Base-by-base conservation (phyloP, 1,140 invertebrate genomes). In the Diorhabda elongata region DNA sequence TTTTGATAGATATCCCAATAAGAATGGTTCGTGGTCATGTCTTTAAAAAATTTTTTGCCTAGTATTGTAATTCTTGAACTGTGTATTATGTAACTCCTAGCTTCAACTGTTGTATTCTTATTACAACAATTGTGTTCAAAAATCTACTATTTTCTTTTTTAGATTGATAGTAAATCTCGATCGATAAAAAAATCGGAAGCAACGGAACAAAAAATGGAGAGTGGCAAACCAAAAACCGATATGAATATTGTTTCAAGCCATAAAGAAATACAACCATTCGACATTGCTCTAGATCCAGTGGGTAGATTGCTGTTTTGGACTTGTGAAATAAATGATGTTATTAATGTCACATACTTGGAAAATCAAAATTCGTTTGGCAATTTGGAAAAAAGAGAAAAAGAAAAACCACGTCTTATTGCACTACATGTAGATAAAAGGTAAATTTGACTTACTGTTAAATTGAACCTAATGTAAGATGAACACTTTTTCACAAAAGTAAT, bases 281-380 rank as follows among this genome's bases (percentile, higher is more conserved):
- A 97, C 80, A 85, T 97, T 69, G 94, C 92, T 0, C 82, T 98
- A 4, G 95, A 98, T 80, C 87, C 93, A 1, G 85, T 93, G 43
- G 90, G 93, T 1, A 83, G 93, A 42, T 80, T 93, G 1, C 78
- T 98, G 0, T 97, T 94, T 82, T 97, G 94, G 94, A 92, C 93
- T 0, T 96, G 93, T 76, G 82, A 88, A 0, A 83, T 87, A 43
- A 89, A 90, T 41, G 91, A 97, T 79, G 90, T 91, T 0, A 97
- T 98, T 44, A 97, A 97, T 80, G 91, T 95, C 0, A 96, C 94
- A 0, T 87, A 90, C 68, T 80, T 91, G 3, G 87, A 89, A 76
- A 87, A 88, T 69, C 86, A 84, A 3, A 88, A 86, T 5, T 81
- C 86, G 1, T 81, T 92, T 5, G 93, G 94, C 0, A 86, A 91